Conservation (phyloP, 2,113 vertebrate genomes). For the Alosa alosa region DNA sequence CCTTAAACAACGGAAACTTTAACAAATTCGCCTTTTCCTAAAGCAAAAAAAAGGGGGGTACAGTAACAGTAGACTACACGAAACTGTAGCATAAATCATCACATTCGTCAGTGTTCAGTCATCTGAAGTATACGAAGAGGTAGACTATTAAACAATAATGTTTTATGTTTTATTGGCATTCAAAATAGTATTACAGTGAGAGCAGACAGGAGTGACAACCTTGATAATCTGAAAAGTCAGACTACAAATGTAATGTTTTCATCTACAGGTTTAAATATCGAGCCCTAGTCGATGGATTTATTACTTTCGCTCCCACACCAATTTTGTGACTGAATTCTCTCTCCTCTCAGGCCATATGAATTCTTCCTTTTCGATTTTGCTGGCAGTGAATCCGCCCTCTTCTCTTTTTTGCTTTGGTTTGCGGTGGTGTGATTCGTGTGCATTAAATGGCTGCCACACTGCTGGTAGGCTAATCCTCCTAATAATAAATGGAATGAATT, state of each 20-base stretch:
- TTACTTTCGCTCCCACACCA: constrained; percentile 53
- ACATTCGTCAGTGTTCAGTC: constrained; percentile 31
- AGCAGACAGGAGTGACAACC: neutral
- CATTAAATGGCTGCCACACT: neutral
- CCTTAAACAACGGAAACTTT: neutral
- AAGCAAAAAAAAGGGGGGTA: too few relatives aligned
- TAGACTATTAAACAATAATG: too few relatives aligned
- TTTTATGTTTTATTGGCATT: too few relatives aligned
- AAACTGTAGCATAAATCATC: neutral
- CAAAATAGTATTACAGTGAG: neutral
- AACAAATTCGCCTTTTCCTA: neutral
- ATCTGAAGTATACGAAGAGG: neutral
- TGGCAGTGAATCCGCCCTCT: neutral
- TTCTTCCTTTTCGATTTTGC: neutral
- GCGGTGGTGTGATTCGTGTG: neutral
- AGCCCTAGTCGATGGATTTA: constrained; percentile 66
- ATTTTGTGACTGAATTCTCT: constrained; percentile 58
- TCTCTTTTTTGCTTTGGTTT: constrained; percentile 20
- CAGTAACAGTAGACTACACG: neutral
- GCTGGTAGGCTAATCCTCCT: neutral
- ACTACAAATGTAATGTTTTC: constrained; percentile 27
- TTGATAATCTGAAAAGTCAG: neutral
- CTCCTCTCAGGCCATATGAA: neutral
- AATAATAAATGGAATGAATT: neutral
- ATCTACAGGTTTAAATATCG: constrained; percentile 51